Evolutionary conservation across 2,113 vertebrate species (phyloP).

Genomic region (Nibea coibor): DNA sequence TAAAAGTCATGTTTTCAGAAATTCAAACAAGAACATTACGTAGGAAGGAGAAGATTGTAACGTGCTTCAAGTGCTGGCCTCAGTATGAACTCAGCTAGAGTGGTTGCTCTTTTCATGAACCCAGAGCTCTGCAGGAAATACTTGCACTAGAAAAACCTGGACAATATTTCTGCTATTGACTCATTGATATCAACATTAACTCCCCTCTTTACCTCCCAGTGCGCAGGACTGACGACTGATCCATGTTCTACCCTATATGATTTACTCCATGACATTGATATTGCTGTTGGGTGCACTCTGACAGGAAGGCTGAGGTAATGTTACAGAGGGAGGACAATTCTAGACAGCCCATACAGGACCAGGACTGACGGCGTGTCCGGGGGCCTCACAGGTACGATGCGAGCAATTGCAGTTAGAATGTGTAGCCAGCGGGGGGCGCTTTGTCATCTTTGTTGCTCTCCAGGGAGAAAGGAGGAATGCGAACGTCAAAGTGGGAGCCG

Average conservation of each 20-base stretch:
- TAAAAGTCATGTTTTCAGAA: background rate
- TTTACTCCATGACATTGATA: background rate
- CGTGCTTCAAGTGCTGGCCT: background rate
- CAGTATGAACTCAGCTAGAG: constrained; percentile 2
- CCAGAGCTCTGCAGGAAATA: background rate
- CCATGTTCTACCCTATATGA: constrained; percentile 1
- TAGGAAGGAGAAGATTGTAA: background rate
- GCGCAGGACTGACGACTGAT: background rate
- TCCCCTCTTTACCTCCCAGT: background rate
- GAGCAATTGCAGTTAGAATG: constrained; percentile 77
- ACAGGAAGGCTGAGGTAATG: constrained; percentile 31
- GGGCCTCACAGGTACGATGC: background rate
- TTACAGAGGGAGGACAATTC: constrained; percentile 22
- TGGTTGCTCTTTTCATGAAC: constrained; percentile 4
- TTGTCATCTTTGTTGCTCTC: constrained; percentile 99
- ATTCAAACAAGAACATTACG: background rate
- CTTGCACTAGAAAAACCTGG: constrained; percentile 4
- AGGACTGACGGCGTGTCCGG: background rate
- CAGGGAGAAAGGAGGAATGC: constrained; percentile 98
- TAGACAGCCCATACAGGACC: constrained; percentile 15
- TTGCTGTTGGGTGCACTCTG: constrained; percentile 4
- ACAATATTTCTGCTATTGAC: constrained; percentile 15
- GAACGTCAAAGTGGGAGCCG: constrained; percentile 96
- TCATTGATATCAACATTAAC: background rate
- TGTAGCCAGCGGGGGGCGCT: constrained; percentile 95